Base-by-base conservation (phyloP, 2,797 vertebrate species). In the Pipistrellus pygmaeus region DNA sequence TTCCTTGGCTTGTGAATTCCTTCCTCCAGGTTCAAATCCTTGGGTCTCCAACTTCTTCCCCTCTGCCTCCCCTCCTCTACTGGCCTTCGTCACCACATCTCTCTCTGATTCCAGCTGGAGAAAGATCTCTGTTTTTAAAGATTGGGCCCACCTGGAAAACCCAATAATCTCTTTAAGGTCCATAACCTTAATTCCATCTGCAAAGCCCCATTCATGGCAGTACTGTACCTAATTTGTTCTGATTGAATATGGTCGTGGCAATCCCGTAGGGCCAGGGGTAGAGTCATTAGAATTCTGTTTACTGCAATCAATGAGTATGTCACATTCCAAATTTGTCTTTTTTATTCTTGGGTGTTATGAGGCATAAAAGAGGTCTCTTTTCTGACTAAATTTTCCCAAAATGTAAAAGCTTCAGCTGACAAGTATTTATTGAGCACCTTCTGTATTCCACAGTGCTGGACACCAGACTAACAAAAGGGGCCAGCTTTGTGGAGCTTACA, bases 241-340 rank as follows among this genome's bases (percentile, higher is more conserved):
- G 18, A 66, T 4, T 25, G 38, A 90, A 30, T n/a, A 27, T 35
- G 27, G 21, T 13, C 5, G 25, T 48, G 44, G 13, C 11, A 35
- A 72, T 15, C 35, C 51, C 41, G 12, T 11, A 14, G 6, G 3
- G 25, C 17, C 9, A 0, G 8, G 2, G 5, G 2, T 18, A 3
- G 30, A 9, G 41, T 68, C 21, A 48, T 4, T 41, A 66, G 48
- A 77, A 82, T 46, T 44, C 38, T 32, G 13, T 1, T 51, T 73
- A 8, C 11, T 6, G 21, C 64, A 66, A 66, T 25, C n/a, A 21
- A 25, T 41, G 62, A 73, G 23, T 77, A 6, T 6, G 2, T 6
- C 18, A 25, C 12, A 3, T 10, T 60, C 23, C 8, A 27, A 23
- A 21, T 46, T 44, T n/a, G 41, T 17, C 9, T 71, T 17, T 38